Conservation (phyloP, 2,888 invertebrate genomes). For the Drosophila mettleri region DNA sequence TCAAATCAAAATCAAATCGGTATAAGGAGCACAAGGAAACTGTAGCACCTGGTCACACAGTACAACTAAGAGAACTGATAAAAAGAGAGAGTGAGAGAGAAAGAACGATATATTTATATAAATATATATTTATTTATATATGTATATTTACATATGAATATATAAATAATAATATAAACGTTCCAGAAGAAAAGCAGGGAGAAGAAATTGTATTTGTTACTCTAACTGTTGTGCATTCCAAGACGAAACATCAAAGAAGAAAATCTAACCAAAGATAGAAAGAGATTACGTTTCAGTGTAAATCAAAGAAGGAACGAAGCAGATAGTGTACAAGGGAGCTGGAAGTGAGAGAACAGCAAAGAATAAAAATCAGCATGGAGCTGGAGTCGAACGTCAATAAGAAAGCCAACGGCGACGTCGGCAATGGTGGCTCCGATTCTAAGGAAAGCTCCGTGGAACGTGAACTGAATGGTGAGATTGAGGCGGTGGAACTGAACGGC, state of each 20-base stretch:
- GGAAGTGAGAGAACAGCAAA: slow-evolving; percentile 2
- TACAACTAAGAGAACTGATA: slow-evolving; percentile 54
- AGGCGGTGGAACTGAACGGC: slow-evolving; percentile 80
- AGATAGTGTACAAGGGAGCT: background rate
- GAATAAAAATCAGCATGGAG: slow-evolving; percentile 61
- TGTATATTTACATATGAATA: background rate
- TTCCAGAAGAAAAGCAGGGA: background rate
- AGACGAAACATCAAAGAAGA: background rate
- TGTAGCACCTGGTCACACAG: slow-evolving; percentile 70
- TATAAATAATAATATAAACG: background rate
- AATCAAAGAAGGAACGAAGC: background rate
- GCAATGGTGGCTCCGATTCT: slow-evolving; percentile 67
- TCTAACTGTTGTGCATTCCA: slow-evolving; percentile 15
- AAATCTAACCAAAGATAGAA: background rate
- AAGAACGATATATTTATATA: background rate
- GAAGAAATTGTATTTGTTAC: slow-evolving; percentile 17
- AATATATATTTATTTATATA: background rate
- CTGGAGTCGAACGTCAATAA: slow-evolving; percentile 63
- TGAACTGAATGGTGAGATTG: slow-evolving; percentile 82
- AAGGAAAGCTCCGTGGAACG: slow-evolving; percentile 84
- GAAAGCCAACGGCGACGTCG: slow-evolving; percentile 59
- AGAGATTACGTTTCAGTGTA: background rate
- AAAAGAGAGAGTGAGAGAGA: slow-evolving; percentile 11
- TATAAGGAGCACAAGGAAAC: slow-evolving; percentile 22
- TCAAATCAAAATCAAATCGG: background rate